Conservation (phyloP, 2,797 vertebrate genomes). For the Pseudomugil gertrudae region DNA sequence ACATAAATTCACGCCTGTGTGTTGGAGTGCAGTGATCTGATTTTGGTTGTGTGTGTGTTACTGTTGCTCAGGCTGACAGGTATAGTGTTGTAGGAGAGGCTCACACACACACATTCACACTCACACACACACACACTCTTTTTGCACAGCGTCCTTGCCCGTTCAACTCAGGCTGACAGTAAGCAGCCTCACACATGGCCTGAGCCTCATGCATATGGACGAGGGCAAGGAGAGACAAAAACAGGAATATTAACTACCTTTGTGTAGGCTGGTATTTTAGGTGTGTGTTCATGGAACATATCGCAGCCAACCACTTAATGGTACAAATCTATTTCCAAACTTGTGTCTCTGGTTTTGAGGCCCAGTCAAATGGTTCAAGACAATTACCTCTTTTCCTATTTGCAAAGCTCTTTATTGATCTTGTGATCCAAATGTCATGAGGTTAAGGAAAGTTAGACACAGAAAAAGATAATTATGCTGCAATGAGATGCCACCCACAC, state of each 20-base stretch:
- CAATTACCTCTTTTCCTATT: not conserved
- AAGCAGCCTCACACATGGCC: slow-evolving; percentile 74
- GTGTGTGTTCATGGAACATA: slow-evolving; percentile 33
- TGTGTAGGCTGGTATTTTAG: slow-evolving; percentile 23
- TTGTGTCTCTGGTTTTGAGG: not conserved
- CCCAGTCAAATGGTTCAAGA: too few relatives aligned
- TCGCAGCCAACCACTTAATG: slow-evolving; percentile 48
- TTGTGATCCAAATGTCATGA: not conserved
- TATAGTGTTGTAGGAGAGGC: slow-evolving; percentile 50
- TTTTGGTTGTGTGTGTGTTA: slow-evolving; percentile 19
- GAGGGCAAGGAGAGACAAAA: slow-evolving; percentile 64
- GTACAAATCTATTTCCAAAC: slow-evolving; percentile 48
- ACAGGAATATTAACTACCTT: slow-evolving; percentile 71
- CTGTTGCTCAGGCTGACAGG: slow-evolving; percentile 72
- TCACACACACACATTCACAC: slow-evolving; percentile 23
- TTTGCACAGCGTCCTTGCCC: slow-evolving; percentile 73
- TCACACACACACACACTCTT: slow-evolving; percentile 36
- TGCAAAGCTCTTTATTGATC: not conserved
- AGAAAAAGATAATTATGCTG: not conserved
- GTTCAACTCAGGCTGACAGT: slow-evolving; percentile 79
- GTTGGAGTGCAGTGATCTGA: slow-evolving; percentile 1
- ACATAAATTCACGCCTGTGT: slow-evolving; percentile 1
- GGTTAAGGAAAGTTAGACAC: not conserved
- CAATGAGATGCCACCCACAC: not conserved
- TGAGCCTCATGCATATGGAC: slow-evolving; percentile 82